Percentiles rank a stretch among this genome's conserved stretches.
Conservation (phyloP, 2,113 vertebrate species). For the Empidonax alnorum region DNA sequence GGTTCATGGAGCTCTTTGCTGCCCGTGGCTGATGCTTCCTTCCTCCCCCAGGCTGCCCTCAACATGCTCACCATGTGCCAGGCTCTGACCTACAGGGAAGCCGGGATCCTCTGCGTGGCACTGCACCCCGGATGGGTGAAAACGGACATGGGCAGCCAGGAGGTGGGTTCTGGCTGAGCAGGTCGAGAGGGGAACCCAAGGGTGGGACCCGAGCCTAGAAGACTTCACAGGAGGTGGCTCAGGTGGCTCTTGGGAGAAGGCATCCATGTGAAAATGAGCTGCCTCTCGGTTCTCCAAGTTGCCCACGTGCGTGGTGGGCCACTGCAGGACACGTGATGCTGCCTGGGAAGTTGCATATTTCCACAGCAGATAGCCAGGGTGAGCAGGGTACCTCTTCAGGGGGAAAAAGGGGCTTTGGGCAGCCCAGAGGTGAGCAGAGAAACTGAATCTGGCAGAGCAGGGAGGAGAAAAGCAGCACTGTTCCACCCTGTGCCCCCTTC, state of each 20-base stretch:
- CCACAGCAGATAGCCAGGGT: background rate
- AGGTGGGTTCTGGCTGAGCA: conserved; percentile 37
- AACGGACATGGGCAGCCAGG: conserved; percentile 72
- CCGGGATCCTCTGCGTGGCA: conserved; percentile 60
- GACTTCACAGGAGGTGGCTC: background rate
- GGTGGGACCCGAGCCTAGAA: background rate
- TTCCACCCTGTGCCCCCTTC: background rate
- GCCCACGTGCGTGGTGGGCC: background rate
- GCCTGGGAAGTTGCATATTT: background rate
- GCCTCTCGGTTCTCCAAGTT: background rate
- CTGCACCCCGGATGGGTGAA: conserved; percentile 78
- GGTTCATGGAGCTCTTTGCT: background rate
- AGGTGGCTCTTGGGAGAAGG: background rate
- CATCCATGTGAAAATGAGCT: background rate
- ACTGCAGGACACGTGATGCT: background rate
- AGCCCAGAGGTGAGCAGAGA: background rate
- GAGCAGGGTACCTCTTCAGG: background rate
- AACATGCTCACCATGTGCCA: conserved; percentile 78
- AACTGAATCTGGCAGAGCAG: background rate
- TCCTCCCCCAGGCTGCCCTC: conserved; percentile 67
- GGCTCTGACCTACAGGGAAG: conserved; percentile 52
- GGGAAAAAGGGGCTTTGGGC: background rate
- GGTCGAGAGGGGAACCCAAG: too few species aligned
- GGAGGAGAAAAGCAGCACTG: background rate
- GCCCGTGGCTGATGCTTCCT: background rate